Percentiles rank a stretch among this genome's conserved stretches.
Conservation (phyloP, 2,888 invertebrate species). For the Nasonovia ribisnigri region DNA sequence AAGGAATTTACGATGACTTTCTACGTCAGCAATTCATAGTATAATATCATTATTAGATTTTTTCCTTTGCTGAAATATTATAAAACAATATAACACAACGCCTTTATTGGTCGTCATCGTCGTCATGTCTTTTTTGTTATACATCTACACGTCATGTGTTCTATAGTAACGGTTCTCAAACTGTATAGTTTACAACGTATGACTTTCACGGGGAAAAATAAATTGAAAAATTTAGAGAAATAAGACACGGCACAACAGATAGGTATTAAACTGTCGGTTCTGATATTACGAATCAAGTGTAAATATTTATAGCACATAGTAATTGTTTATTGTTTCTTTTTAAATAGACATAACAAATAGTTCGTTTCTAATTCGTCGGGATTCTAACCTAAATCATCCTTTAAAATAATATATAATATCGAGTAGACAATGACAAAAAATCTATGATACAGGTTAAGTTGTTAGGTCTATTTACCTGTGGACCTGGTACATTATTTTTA, state of each 20-base stretch:
- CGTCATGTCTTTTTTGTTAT: background rate
- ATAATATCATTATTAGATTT: background rate
- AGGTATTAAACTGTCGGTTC: background rate
- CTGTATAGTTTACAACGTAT: too few species aligned
- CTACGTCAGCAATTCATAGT: background rate
- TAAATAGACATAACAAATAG: background rate
- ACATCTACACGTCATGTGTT: background rate
- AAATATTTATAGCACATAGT: background rate
- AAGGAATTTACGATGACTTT: background rate
- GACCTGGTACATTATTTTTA: background rate
- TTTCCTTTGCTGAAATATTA: background rate
- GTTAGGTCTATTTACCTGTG: background rate
- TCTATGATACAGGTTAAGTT: background rate
- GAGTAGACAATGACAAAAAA: background rate
- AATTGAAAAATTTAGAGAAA: too few species aligned
- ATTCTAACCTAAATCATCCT: too few species aligned
- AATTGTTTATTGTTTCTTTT: background rate
- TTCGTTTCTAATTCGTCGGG: background rate
- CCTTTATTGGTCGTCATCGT: background rate
- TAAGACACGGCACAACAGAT: background rate
- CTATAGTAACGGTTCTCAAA: background rate
- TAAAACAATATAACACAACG: background rate
- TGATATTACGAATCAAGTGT: background rate
- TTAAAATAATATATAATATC: background rate
- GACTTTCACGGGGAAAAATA: background rate